These are phyloP conservation scores for Eurois occulta DNA, from an alignment of 2,888 invertebrate genomes.

Conservation along the genomic window DNA sequence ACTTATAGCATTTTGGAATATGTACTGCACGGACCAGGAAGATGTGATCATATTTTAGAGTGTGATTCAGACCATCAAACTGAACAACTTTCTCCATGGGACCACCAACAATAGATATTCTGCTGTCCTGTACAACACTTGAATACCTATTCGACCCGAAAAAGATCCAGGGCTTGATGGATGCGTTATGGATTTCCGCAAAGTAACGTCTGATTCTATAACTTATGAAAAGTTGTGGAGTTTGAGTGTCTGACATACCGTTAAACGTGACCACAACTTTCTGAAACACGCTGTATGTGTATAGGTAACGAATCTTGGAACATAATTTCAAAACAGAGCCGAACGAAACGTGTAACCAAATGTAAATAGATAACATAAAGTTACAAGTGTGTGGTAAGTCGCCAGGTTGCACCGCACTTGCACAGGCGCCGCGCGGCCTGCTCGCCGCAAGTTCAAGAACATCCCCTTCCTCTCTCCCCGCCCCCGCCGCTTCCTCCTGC, in stretches of 20 bases:
- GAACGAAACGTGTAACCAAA: not conserved
- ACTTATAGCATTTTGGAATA: not conserved
- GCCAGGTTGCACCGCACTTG: conserved; percentile 8
- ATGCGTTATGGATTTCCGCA: no score
- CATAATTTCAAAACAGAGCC: not conserved
- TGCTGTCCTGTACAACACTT: no score
- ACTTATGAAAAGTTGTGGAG: no score
- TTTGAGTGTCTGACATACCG: no score
- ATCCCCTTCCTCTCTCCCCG: conserved; percentile 49
- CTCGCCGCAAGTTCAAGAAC: conserved; percentile 77
- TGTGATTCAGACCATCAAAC: not conserved
- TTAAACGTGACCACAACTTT: no score
- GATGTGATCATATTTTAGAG: not conserved
- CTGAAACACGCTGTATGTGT: no score
- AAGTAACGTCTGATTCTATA: no score
- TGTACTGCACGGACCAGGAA: not conserved
- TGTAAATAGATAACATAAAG: conserved; percentile 7
- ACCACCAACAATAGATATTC: no score
- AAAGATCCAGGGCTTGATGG: no score
- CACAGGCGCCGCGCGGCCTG: conserved; percentile 64
- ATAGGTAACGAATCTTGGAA: not conserved
- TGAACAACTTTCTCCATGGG: no score
- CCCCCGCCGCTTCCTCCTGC: not conserved
- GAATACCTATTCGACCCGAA: no score
- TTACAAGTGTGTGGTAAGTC: conserved; percentile 38